These are phyloP conservation scores for Heliconius cydno DNA, from an alignment of 2,888 invertebrate species.

Conservation along the genomic window DNA sequence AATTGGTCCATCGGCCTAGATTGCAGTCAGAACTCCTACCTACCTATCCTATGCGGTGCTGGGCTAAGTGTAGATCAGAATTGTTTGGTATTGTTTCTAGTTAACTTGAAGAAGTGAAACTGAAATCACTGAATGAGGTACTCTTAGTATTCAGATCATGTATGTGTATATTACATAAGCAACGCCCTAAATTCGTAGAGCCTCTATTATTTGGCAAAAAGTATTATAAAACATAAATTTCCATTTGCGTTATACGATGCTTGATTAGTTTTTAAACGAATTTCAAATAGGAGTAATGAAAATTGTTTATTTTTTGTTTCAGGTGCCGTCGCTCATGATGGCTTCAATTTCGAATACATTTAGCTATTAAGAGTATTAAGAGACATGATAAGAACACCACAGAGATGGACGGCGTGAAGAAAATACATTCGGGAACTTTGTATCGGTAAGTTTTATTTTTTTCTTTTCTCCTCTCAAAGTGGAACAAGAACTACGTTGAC, in stretches of 20 bases:
- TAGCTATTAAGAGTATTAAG: constrained; percentile 59
- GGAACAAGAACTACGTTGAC: constrained; percentile 47
- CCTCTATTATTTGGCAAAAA: constrained; percentile 21
- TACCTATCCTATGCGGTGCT: constrained; percentile 3
- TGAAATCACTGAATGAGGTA: not conserved
- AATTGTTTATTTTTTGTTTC: constrained; percentile 40
- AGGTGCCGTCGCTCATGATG: constrained; percentile 61
- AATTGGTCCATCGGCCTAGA: constrained; percentile 23
- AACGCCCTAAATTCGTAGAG: not conserved
- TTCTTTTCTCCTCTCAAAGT: constrained; percentile 41
- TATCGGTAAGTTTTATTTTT: constrained; percentile 73
- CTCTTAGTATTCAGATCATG: not conserved
- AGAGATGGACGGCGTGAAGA: constrained; percentile 81
- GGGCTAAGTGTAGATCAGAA: not conserved
- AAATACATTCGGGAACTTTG: constrained; percentile 81
- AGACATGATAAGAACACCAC: constrained; percentile 74
- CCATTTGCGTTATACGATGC: constrained; percentile 12
- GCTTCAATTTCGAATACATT: constrained; percentile 63
- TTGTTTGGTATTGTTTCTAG: not conserved
- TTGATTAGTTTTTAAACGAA: constrained; percentile 33
- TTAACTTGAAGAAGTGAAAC: not conserved
- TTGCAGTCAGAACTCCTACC: constrained; percentile 3
- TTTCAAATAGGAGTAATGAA: constrained; percentile 12
- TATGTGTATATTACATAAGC: not conserved
- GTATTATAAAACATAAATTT: constrained; percentile 15